phyloP scores from a whole-genome alignment of 2,797 vertebrate species.

The Pterois miles region DNA sequence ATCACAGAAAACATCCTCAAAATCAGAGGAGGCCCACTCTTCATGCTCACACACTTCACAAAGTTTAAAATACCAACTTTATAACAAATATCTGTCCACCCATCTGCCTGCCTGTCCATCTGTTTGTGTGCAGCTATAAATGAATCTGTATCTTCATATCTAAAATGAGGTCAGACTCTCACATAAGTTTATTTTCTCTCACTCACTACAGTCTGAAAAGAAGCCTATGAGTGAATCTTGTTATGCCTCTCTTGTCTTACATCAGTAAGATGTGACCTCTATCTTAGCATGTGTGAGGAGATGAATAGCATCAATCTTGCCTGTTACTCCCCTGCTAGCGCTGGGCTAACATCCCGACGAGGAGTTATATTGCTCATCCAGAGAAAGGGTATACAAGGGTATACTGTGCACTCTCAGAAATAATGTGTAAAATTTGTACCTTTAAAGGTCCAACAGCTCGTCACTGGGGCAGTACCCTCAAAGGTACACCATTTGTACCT shows the following conservation, averaged over 20 bases:
- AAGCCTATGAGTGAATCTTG: constrained; percentile 21
- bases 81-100: constrained; percentile 44
- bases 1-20: neutral
- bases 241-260: constrained; percentile 39
- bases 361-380: constrained; percentile 36
- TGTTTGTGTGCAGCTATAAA: constrained; percentile 51
- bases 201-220: constrained; percentile 5
- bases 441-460: too few relatives aligned
- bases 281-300: constrained; percentile 47
- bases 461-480: too few relatives aligned
- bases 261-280: constrained; percentile 56
- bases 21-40: constrained; percentile 6
- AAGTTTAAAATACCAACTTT: constrained; percentile 36
- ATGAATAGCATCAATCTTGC: constrained; percentile 56
- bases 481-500: too few relatives aligned
- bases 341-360: constrained; percentile 41
- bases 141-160: constrained; percentile 43
- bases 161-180: constrained; percentile 59
- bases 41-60: constrained; percentile 22
- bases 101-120: constrained; percentile 62
- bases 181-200: constrained; percentile 29
- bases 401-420: too few relatives aligned
- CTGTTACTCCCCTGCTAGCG: constrained; percentile 31
- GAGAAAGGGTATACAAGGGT: constrained; percentile 30
- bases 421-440: too few relatives aligned